Percentiles rank a stretch among this genome's conserved stretches.
Conservation (phyloP, 2,113 vertebrate species). For the Stictonetta naevosa region DNA sequence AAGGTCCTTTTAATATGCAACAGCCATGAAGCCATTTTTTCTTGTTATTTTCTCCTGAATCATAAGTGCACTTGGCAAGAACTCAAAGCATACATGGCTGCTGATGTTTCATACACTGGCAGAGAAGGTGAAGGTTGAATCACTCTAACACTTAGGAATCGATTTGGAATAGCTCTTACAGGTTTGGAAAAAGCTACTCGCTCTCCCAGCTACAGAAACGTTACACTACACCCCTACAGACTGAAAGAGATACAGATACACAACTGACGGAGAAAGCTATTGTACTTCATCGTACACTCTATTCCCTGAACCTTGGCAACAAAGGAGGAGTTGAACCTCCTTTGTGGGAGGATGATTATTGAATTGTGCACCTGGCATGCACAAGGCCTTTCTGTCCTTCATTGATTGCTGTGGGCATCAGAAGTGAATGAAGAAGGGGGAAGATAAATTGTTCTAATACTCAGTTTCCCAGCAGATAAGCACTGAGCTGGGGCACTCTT, state of each 20-base stretch:
- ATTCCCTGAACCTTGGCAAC: conserved; percentile 28
- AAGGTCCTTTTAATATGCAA: conserved; percentile 25
- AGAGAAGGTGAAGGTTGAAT: conserved; percentile 65
- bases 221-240: not conserved
- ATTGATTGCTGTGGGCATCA: conserved; percentile 39
- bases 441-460: not conserved
- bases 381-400: conserved; percentile 19
- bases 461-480: not conserved
- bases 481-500: not conserved
- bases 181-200: conserved; percentile 38
- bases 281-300: not conserved
- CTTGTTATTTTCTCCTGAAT: conserved; percentile 35
- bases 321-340: not conserved
- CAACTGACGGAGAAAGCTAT: not conserved
- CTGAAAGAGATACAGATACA: not conserved
- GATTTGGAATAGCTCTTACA: conserved; percentile 30
- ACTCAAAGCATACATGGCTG: conserved; percentile 15
- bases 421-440: not conserved
- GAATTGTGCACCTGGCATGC: conserved; percentile 40
- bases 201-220: not conserved
- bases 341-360: conserved; percentile 20
- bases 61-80: conserved; percentile 27
- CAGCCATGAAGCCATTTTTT: conserved; percentile 20
- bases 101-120: not conserved
- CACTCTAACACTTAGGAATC: conserved; percentile 49